These are phyloP conservation scores for Magallana angulata DNA, from an alignment of 1,140 invertebrate species.

Conservation along the genomic window DNA sequence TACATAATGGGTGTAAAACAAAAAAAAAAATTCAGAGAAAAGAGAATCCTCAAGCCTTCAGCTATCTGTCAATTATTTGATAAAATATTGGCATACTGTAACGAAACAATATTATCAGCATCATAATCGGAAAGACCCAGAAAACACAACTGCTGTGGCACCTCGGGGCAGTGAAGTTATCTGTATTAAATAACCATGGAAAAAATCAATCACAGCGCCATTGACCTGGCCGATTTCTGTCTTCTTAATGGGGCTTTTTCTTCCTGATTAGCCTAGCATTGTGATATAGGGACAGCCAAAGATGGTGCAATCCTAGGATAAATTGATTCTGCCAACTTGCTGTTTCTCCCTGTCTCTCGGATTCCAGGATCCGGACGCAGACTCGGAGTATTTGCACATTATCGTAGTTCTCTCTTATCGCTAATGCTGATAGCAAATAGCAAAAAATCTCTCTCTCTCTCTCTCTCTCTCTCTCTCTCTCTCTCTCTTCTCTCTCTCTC, in stretches of 20 bases:
- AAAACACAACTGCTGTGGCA: conserved; percentile 7
- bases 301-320: not conserved
- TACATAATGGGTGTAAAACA: not conserved
- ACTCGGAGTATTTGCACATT: not conserved
- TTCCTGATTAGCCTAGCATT: conserved; percentile 26
- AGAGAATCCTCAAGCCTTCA: not conserved
- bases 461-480: too few relatives aligned
- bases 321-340: not conserved
- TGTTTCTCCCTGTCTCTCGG: not conserved
- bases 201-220: conserved; percentile 3
- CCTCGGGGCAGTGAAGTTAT: not conserved
- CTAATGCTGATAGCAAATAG: not conserved
- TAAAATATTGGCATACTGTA: conserved; percentile 31
- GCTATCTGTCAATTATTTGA: conserved; percentile 29
- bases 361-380: not conserved
- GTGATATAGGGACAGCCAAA: not conserved
- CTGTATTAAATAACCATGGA: conserved; percentile 11
- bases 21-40: not conserved
- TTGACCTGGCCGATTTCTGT: conserved; percentile 25
- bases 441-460: too few relatives aligned
- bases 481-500: too few relatives aligned
- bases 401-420: not conserved
- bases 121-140: conserved; percentile 6
- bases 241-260: not conserved
- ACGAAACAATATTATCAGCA: conserved; percentile 21